These are phyloP conservation scores for Rhagophthalmus giganteus DNA, from an alignment of 2,888 invertebrate species.

Conservation along the genomic window DNA sequence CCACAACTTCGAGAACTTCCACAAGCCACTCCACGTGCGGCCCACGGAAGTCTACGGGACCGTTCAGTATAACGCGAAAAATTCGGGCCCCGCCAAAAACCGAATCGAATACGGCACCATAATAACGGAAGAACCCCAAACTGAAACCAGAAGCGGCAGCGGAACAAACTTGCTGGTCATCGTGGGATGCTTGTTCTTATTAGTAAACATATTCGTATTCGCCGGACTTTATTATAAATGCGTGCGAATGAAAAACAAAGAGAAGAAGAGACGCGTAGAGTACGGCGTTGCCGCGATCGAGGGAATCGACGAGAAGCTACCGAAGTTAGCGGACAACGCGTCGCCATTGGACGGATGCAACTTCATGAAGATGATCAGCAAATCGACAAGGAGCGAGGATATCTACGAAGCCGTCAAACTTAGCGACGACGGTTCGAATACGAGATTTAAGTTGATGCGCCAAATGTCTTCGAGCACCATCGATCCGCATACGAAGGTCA, in stretches of 20 bases:
- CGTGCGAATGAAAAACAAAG: conserved; percentile 60
- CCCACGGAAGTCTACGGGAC: conserved; percentile 26
- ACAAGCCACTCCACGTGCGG: conserved; percentile 9
- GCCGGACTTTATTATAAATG: conserved; percentile 69
- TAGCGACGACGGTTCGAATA: conserved; percentile 56
- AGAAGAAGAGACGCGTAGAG: conserved; percentile 58
- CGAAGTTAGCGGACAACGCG: conserved; percentile 56
- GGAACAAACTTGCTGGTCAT: conserved; percentile 66
- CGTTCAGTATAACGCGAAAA: conserved; percentile 12
- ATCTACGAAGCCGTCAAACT: conserved; percentile 60
- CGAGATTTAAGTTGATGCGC: conserved; percentile 67
- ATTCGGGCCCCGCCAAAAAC: background rate
- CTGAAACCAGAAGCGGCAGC: conserved; percentile 54
- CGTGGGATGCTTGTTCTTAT: conserved; percentile 70
- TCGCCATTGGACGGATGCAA: conserved; percentile 59
- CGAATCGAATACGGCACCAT: conserved; percentile 45
- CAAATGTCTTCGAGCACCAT: conserved; percentile 80
- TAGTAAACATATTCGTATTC: conserved; percentile 73
- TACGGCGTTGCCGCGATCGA: conserved; percentile 49
- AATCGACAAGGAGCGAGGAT: conserved; percentile 57
- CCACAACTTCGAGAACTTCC: conserved; percentile 39
- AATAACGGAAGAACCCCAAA: conserved; percentile 52
- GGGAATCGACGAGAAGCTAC: conserved; percentile 44
- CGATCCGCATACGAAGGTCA: conserved; percentile 83
- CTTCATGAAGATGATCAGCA: conserved; percentile 61